A percentile compares a stretch with the other conserved stretches of the same genome.
These are phyloP conservation scores for Myioborus miniatus DNA, from an alignment of 2,797 vertebrate genomes.

Conservation along the genomic window DNA sequence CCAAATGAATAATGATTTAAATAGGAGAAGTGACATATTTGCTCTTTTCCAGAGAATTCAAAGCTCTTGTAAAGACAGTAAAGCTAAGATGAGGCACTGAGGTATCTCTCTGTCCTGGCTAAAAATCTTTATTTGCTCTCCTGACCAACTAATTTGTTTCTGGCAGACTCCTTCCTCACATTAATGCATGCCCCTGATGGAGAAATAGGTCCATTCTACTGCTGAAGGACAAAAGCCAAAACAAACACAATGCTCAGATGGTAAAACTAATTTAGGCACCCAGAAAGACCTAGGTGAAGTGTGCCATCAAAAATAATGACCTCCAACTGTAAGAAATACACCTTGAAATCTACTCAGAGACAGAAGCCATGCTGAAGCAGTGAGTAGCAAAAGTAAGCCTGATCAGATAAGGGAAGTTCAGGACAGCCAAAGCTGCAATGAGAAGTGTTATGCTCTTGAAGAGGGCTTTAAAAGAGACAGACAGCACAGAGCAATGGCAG, in stretches of 20 bases:
- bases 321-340: background rate
- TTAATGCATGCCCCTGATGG: background rate
- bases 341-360: background rate
- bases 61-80: background rate
- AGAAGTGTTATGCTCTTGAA: background rate
- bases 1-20: background rate
- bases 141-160: background rate
- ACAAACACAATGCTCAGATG: background rate
- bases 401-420: background rate
- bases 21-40: background rate
- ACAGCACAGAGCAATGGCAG: background rate
- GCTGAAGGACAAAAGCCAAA: background rate
- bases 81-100: background rate
- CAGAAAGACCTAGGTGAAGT: background rate
- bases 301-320: background rate
- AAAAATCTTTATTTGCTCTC: background rate
- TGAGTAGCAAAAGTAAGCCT: background rate
- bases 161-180: background rate
- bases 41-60: background rate
- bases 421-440: background rate
- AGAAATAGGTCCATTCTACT: background rate
- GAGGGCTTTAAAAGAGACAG: background rate
- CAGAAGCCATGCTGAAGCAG: background rate
- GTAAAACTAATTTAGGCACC: background rate
- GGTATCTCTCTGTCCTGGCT: background rate